Conservation (phyloP, 2,888 invertebrate genomes). For the Steinernema scapterisci region DNA sequence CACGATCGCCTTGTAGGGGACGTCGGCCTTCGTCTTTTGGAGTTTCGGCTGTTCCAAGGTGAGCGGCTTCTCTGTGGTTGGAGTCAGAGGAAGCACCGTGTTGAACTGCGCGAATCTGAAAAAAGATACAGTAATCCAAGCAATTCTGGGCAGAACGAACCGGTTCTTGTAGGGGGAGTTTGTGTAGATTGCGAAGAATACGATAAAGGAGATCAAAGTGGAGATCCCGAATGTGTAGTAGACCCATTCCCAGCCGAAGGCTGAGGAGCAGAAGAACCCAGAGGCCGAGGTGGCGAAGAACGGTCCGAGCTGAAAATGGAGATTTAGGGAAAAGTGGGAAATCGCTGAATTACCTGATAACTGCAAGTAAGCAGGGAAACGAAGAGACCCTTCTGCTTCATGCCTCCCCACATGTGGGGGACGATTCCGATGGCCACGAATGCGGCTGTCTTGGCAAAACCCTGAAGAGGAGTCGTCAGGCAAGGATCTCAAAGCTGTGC, state of each 20-base stretch:
- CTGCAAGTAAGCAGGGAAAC: conserved; percentile 12
- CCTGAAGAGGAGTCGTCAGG: background rate
- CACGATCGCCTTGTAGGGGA: conserved; percentile 44
- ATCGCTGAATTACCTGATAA: too few species aligned
- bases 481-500: too few species aligned
- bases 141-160: background rate
- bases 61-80: conserved; percentile 15
- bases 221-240: conserved; percentile 20
- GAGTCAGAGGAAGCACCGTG: background rate
- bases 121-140: background rate
- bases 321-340: too few species aligned
- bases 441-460: conserved; percentile 19
- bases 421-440: conserved; percentile 26
- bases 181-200: conserved; percentile 12
- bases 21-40: conserved; percentile 9
- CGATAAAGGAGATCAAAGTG: background rate
- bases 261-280: conserved; percentile 11
- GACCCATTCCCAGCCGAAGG: conserved; percentile 17
- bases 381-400: conserved; percentile 25
- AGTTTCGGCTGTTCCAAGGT: conserved; percentile 4
- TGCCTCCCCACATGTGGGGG: conserved; percentile 23
- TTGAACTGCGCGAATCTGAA: conserved; percentile 19
- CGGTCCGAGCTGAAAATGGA: conserved; percentile 1
- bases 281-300: conserved; percentile 24
- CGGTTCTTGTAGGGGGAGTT: conserved; percentile 21